phyloP scores from a whole-genome alignment of 2,113 vertebrate species.

The Opisthocomus hoazin region DNA sequence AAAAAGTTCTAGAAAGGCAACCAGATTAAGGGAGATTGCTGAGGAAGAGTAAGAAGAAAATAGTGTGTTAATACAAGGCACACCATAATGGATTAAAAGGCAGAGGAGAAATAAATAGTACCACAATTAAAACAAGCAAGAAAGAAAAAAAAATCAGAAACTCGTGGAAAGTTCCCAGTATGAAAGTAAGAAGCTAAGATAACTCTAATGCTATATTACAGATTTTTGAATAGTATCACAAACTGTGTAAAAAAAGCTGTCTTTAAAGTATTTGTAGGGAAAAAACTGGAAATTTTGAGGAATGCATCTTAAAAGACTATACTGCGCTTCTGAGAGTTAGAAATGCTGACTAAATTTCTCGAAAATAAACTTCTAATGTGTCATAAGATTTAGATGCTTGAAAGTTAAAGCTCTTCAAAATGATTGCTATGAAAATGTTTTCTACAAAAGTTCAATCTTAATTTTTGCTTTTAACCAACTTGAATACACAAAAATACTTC shows the following conservation, averaged over 20 bases:
- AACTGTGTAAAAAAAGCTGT: accelerated
- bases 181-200: background rate
- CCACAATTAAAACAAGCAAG: background rate
- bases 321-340: background rate
- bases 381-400: background rate
- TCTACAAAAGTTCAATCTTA: background rate
- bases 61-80: background rate
- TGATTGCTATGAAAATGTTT: background rate
- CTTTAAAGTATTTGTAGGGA: background rate
- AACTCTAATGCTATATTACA: background rate
- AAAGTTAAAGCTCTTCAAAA: background rate
- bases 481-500: background rate
- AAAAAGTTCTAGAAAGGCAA: background rate
- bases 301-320: background rate
- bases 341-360: background rate
- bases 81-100: background rate
- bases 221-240: background rate
- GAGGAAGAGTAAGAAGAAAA: background rate
- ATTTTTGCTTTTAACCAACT: background rate
- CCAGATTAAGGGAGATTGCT: background rate
- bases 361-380: background rate
- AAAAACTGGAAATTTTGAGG: background rate
- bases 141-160: background rate
- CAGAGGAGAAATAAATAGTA: background rate
- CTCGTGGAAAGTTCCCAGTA: background rate